Conservation (phyloP, 1,140 invertebrate genomes). For the Drosophila kurseongensis region DNA sequence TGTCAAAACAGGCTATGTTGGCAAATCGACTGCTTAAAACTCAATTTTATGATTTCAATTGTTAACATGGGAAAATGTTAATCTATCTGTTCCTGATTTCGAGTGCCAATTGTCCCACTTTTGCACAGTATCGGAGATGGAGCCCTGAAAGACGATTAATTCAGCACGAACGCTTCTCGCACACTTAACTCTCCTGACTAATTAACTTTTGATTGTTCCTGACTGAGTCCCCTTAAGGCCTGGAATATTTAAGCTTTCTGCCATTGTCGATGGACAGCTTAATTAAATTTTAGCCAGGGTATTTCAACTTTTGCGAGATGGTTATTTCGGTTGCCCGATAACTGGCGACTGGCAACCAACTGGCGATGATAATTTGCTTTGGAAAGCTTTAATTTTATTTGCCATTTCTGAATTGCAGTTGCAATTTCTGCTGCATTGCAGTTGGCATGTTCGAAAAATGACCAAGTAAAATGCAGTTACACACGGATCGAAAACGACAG, state of each 20-base stretch:
- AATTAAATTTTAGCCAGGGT: slow-evolving; percentile 48
- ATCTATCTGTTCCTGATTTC: slow-evolving; percentile 9
- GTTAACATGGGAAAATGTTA: slow-evolving; percentile 17
- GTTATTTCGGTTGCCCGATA: slow-evolving; percentile 25
- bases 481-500: too few relatives aligned
- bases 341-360: background rate
- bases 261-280: slow-evolving; percentile 31
- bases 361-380: slow-evolving; percentile 55
- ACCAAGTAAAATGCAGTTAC: slow-evolving; percentile 31
- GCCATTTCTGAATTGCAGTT: slow-evolving; percentile 76
- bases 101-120: slow-evolving; percentile 21
- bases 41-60: slow-evolving; percentile 5
- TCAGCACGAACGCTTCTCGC: slow-evolving; percentile 32
- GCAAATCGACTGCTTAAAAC: background rate
- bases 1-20: too few relatives aligned
- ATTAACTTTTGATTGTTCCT: slow-evolving; percentile 51
- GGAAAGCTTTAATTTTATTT: slow-evolving; percentile 78
- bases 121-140: slow-evolving; percentile 8
- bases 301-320: slow-evolving; percentile 40
- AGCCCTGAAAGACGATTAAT: slow-evolving; percentile 39
- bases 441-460: slow-evolving; percentile 72
- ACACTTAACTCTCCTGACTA: slow-evolving; percentile 33
- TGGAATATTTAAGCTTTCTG: slow-evolving; percentile 4
- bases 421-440: slow-evolving; percentile 73
- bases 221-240: slow-evolving; percentile 23